A percentile compares a stretch with the other conserved stretches of the same genome.
phyloP scores from a whole-genome alignment of 2,888 invertebrate genomes.

The Andrena bicolor region DNA sequence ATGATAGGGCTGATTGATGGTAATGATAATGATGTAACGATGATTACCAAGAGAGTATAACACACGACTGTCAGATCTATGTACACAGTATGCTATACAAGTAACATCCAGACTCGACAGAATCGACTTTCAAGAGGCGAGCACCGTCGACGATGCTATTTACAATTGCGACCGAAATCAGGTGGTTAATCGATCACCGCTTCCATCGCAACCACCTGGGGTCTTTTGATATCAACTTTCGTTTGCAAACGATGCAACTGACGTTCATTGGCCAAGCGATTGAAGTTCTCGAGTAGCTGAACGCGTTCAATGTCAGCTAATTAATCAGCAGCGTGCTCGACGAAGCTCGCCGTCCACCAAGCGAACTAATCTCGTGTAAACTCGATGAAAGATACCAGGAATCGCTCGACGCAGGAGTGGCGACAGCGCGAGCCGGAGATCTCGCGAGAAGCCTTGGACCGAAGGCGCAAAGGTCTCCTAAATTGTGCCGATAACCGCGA shows the following conservation, averaged over 20 bases:
- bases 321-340: too few relatives aligned
- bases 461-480: too few relatives aligned
- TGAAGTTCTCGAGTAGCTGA: too few relatives aligned
- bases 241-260: too few relatives aligned
- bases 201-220: too few relatives aligned
- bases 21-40: slow-evolving; percentile 45
- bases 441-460: too few relatives aligned
- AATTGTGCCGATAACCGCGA: background rate
- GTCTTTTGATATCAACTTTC: too few relatives aligned
- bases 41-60: slow-evolving; percentile 56
- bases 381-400: slow-evolving; percentile 31
- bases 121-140: slow-evolving; percentile 44
- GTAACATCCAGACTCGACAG: slow-evolving; percentile 5
- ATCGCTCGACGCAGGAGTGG: slow-evolving; percentile 54
- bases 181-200: background rate
- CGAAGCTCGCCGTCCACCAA: slow-evolving; percentile 2
- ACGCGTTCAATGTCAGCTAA: too few relatives aligned
- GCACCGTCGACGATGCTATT: slow-evolving; percentile 39
- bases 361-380: slow-evolving; percentile 26
- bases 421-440: background rate
- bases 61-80: slow-evolving; percentile 42
- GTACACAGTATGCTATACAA: slow-evolving; percentile 54
- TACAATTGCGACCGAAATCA: background rate
- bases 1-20: slow-evolving; percentile 47
- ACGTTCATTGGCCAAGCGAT: too few relatives aligned